Conservation (phyloP, 2,797 vertebrate species). For the Ara ararauna region DNA sequence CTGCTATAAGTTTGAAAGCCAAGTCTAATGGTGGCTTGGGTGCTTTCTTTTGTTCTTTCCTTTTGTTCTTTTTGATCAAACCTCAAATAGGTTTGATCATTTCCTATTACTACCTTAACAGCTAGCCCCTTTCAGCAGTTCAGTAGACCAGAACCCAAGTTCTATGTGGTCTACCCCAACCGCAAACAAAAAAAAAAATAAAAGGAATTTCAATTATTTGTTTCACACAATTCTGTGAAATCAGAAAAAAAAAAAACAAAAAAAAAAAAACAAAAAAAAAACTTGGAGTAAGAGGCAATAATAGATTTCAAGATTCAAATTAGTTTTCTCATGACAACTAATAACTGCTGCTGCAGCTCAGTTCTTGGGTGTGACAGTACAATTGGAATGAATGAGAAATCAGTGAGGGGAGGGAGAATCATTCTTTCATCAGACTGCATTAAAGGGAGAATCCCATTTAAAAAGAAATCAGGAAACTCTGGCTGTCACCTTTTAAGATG, state of each 20-base stretch:
- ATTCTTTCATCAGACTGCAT: not conserved
- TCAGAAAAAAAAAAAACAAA: not conserved
- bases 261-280: not conserved
- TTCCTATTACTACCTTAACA: not conserved
- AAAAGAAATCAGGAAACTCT: not conserved
- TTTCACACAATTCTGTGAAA: not conserved
- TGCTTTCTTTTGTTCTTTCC: not conserved
- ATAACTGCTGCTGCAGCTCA: not conserved
- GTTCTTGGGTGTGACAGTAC: not conserved
- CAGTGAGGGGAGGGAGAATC: not conserved
- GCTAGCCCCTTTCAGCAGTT: not conserved
- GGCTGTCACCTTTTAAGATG: not conserved
- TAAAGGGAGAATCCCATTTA: not conserved
- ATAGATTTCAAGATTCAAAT: not conserved
- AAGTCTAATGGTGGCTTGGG: not conserved
- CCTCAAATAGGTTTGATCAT: not conserved
- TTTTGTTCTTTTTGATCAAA: not conserved
- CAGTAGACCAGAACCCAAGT: not conserved
- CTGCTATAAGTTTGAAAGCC: not conserved
- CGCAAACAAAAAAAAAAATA: not conserved
- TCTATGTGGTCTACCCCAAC: not conserved
- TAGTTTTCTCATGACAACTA: not conserved
- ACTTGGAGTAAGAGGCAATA: not conserved
- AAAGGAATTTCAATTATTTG: not conserved
- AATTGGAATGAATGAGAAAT: constrained; percentile 1